Base-by-base conservation (phyloP, 2,113 vertebrate species). In the Pandion haliaetus region DNA sequence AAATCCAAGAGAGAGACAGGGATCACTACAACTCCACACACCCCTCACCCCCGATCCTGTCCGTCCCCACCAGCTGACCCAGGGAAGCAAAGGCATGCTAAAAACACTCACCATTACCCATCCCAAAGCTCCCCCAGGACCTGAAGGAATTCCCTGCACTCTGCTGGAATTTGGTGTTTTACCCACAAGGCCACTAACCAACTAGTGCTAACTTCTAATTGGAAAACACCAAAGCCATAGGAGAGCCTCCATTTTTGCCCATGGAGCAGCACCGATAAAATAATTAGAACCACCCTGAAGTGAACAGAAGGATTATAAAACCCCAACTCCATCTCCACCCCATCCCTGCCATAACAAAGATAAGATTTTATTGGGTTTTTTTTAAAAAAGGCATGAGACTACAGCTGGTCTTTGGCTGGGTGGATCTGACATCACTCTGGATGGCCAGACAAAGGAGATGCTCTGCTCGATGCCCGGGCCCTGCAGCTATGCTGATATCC, bases 151-250 rank as follows among this genome's bases (percentile, higher is more conserved):
- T 62, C 54, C 54, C 58, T 54, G 29, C 38, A n/a, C 20, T 54
- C 70, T 18, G 13, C 19, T 82, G 82, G 70, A 90, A 85, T 82
- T 49, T 17, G 25, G 34, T 34, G 14, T 17, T 76, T 76, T 79
- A 76, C 32, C 34, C 70, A 85, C 34, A 65, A 69, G 38, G 20
- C 34, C 50, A 58, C 54, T 32, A 85, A 85, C 5, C 61, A 87
- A 74, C 91, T 90, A 93, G 34, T 54, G 34, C 45, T 91, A 62
- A 90, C 25, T 90, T 96, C 54, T 87, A 94, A 72, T 93, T 82
- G 92, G 71, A 87, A 81, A 85, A 67, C n/a, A 52, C 2, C 16
- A 76, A 74, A 83, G 57, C 80, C 78, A 77, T 16, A 1, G 36
- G 70, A 87, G 81, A 74, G 26, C 25, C 62, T 67, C 54, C 0